phyloP scores from a whole-genome alignment of 2,888 invertebrate genomes.

The Argyra leucocephala region DNA sequence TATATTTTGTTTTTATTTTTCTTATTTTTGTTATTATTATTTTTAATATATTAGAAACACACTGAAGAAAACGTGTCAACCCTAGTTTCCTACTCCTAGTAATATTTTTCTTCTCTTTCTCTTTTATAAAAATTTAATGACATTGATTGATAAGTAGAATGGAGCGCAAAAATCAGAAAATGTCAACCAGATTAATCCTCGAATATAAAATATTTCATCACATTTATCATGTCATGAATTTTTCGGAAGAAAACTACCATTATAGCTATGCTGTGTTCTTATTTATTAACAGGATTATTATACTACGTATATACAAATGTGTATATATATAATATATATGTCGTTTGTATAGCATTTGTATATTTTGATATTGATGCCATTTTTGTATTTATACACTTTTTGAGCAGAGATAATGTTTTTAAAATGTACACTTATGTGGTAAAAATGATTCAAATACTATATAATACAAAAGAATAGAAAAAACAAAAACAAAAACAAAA shows the following conservation, averaged over 20 bases:
- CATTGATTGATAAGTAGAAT: slow-evolving; percentile 1
- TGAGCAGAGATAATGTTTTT: slow-evolving; percentile 4
- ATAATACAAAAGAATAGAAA: not conserved
- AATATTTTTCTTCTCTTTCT: not conserved
- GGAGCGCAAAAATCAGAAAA: slow-evolving; percentile 3
- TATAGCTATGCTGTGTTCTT: not conserved
- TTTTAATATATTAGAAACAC: not conserved
- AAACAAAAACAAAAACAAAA: not conserved
- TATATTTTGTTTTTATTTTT: not conserved
- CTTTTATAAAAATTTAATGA: slow-evolving; percentile 6
- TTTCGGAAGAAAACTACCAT: slow-evolving; percentile 6
- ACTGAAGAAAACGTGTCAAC: not conserved
- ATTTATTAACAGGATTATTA: not conserved
- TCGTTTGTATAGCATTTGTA: no score
- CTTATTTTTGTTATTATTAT: not conserved
- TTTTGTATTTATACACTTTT: not conserved
- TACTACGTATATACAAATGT: not conserved
- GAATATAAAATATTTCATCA: slow-evolving; percentile 6
- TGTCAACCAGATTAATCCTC: slow-evolving; percentile 6
- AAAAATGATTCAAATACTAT: not conserved
- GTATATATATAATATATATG: not conserved
- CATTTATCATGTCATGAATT: slow-evolving; percentile 3
- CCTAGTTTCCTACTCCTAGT: not conserved
- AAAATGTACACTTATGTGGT: slow-evolving; percentile 6
- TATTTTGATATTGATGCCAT: not conserved